Percentiles rank a stretch among this genome's conserved stretches.
Conservation (phyloP, 2,888 invertebrate genomes). For the Linnaemya vulpina region DNA sequence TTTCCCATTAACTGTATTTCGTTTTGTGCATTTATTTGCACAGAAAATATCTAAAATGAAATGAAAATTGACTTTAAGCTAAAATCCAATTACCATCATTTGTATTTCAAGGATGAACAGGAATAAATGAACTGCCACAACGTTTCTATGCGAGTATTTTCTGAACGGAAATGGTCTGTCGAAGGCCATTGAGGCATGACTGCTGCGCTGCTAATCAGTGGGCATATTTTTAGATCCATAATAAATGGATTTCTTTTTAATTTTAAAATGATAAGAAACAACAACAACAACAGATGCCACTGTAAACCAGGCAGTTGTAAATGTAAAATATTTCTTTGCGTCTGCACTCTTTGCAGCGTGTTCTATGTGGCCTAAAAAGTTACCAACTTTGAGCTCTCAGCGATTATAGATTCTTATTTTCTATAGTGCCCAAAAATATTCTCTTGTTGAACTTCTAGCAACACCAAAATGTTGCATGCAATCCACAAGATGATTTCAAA, state of each 20-base stretch:
- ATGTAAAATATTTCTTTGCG: no score
- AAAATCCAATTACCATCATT: constrained; percentile 63
- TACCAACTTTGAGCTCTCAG: no score
- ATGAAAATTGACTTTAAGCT: constrained; percentile 20
- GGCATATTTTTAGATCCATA: not conserved
- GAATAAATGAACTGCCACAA: constrained; percentile 35
- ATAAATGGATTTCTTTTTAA: not conserved
- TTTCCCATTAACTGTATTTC: not conserved
- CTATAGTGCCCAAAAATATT: no score
- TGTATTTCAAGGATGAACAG: constrained; percentile 20
- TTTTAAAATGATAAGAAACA: not conserved
- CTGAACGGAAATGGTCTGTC: not conserved
- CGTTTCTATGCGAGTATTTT: not conserved
- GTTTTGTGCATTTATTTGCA: not conserved
- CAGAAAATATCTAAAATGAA: not conserved
- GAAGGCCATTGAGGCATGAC: not conserved
- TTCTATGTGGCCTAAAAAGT: no score
- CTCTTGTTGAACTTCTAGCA: no score
- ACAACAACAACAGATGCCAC: not conserved
- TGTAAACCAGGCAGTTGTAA: not conserved
- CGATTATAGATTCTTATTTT: no score
- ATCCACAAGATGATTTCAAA: no score
- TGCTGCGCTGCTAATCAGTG: not conserved
- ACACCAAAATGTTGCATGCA: no score
- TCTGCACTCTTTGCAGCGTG: no score